Percentiles rank a stretch among this genome's conserved stretches.
phyloP scores from a whole-genome alignment of 2,797 vertebrate species.

The Diplodus sargus region DNA sequence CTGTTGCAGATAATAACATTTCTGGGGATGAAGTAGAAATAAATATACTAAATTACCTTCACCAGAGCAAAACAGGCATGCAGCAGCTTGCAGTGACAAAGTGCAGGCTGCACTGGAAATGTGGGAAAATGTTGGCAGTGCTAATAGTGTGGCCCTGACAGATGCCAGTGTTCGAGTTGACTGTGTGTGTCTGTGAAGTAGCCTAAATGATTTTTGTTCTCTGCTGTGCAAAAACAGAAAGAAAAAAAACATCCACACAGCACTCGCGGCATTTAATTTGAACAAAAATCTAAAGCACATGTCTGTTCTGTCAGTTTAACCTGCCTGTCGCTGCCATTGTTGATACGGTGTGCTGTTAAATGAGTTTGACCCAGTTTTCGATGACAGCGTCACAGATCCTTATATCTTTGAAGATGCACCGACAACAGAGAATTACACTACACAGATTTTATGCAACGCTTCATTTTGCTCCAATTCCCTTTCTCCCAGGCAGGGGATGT shows the following conservation, averaged over 20 bases:
- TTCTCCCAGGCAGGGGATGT: constrained; percentile 51
- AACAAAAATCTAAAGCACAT: constrained; percentile 42
- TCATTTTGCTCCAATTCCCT: constrained; percentile 61
- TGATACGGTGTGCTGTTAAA: constrained; percentile 56
- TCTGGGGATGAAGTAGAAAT: constrained; percentile 57
- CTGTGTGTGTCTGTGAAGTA: constrained; percentile 55
- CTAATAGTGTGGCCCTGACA: constrained; percentile 63
- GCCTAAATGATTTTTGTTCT: constrained; percentile 56
- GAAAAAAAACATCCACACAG: constrained; percentile 41
- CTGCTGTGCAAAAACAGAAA: constrained; percentile 27
- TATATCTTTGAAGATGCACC: constrained; percentile 57
- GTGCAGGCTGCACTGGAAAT: constrained; percentile 50
- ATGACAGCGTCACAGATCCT: constrained; percentile 62
- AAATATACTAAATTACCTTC: constrained; percentile 64
- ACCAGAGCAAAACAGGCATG: constrained; percentile 46
- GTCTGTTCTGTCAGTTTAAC: constrained; percentile 56
- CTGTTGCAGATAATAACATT: constrained; percentile 61
- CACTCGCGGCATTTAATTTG: constrained; percentile 42
- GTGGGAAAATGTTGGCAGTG: constrained; percentile 59
- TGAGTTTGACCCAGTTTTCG: constrained; percentile 76
- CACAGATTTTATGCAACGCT: constrained; percentile 61
- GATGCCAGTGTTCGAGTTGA: constrained; percentile 61
- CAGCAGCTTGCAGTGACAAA: constrained; percentile 57
- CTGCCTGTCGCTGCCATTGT: constrained; percentile 58
- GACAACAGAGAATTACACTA: constrained; percentile 60